A percentile compares a stretch with the other conserved stretches of the same genome.
Conservation (phyloP, 2,113 vertebrate species). For the Podarcis raffonei region DNA sequence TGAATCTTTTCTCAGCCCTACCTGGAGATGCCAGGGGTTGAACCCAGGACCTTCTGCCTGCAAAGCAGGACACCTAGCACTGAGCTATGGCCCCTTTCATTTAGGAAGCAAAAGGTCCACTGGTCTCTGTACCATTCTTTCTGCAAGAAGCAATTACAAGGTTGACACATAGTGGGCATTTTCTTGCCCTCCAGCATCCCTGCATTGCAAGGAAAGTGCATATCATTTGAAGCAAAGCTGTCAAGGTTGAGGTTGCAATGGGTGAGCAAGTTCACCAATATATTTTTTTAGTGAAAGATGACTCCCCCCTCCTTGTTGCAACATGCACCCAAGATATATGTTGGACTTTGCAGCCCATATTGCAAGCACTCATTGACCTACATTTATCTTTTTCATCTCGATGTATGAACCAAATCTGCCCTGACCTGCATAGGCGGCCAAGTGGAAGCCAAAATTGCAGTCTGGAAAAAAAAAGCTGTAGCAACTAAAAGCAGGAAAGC, state of each 20-base stretch:
- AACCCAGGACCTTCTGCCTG: too few relatives aligned
- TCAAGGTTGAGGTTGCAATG: neutral
- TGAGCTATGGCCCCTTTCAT: neutral
- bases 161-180: neutral
- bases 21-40: too few relatives aligned
- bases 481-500: conserved; percentile 61
- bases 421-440: conserved; percentile 41
- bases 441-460: conserved; percentile 57
- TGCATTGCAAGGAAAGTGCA: neutral
- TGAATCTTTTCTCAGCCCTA: too few relatives aligned
- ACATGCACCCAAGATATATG: neutral
- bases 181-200: neutral
- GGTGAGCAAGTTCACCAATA: neutral
- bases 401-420: conserved; percentile 57
- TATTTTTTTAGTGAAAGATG: neutral
- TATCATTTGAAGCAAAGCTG: neutral
- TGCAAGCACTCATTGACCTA: conserved; percentile 63
- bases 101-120: neutral
- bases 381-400: conserved; percentile 44
- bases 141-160: neutral
- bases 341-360: conserved; percentile 50
- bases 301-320: conserved; percentile 44
- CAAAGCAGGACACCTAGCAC: too few relatives aligned
- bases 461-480: conserved; percentile 62
- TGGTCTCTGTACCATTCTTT: neutral